A percentile compares a stretch with the other conserved stretches of the same genome.
Conservation (phyloP, 1,140 invertebrate genomes). For the Drosophila busckii region DNA sequence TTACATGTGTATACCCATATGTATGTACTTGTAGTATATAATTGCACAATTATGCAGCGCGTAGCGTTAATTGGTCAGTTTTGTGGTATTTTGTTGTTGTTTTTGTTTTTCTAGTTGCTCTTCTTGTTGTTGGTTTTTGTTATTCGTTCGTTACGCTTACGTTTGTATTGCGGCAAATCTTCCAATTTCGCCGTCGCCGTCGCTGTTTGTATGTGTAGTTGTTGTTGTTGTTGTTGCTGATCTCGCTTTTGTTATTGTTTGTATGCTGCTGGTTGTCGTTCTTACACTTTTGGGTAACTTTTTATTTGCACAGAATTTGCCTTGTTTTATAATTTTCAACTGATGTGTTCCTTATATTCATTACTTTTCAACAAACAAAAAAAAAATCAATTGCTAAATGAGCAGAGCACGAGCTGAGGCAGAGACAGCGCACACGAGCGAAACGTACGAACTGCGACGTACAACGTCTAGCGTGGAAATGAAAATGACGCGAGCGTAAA, state of each 20-base stretch:
- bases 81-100: constrained; percentile 27
- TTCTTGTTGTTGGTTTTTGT: constrained; percentile 9
- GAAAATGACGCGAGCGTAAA: constrained; percentile 28
- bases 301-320: constrained; percentile 26
- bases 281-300: constrained; percentile 27
- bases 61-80: constrained; percentile 47
- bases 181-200: too few relatives aligned
- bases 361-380: constrained; percentile 49
- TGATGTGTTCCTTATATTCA: constrained; percentile 32
- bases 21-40: constrained; percentile 39
- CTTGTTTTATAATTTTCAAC: constrained; percentile 22
- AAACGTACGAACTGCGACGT: constrained; percentile 53
- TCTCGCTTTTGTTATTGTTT: constrained; percentile 25
- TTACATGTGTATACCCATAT: constrained; percentile 11
- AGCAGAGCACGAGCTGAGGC: constrained; percentile 57
- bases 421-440: constrained; percentile 55
- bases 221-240: constrained; percentile 36
- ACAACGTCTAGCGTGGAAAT: constrained; percentile 51
- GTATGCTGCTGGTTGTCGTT: constrained; percentile 10
- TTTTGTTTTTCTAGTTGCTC: constrained; percentile 6
- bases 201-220: constrained; percentile 9
- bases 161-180: too few relatives aligned
- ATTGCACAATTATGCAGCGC: constrained; percentile 73
- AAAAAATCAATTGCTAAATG: constrained; percentile 63
- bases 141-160: constrained; percentile 16